A percentile compares a stretch with the other conserved stretches of the same genome.
Conservation (phyloP, 1,140 invertebrate species). For the Dysdera silvatica region DNA sequence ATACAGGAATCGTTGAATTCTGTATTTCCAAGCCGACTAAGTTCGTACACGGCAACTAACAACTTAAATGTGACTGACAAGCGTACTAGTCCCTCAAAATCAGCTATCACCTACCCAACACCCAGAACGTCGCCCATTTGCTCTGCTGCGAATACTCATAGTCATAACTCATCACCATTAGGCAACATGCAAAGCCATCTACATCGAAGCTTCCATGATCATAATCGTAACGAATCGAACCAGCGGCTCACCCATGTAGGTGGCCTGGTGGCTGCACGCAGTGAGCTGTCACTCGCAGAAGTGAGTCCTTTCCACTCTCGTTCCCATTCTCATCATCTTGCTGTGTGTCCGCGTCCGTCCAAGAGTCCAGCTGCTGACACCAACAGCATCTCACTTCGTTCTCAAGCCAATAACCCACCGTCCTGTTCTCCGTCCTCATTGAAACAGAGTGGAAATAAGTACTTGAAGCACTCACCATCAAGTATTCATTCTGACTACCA, state of each 20-base stretch:
- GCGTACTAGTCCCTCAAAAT: background rate
- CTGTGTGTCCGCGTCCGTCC: conserved; percentile 5
- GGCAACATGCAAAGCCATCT: conserved; percentile 16
- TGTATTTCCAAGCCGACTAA: conserved; percentile 8
- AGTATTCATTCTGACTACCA: conserved; percentile 39
- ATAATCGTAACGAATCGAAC: conserved; percentile 1
- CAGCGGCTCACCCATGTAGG: conserved; percentile 24
- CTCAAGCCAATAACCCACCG: conserved; percentile 5
- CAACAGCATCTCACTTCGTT: background rate
- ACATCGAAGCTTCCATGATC: conserved; percentile 26
- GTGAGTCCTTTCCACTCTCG: conserved; percentile 19
- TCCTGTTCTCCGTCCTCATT: background rate
- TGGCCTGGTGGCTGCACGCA: conserved; percentile 26
- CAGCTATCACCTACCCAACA: conserved; percentile 3
- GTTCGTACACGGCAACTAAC: conserved; percentile 1
- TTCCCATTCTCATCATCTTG: conserved; percentile 26
- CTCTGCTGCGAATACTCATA: conserved; percentile 10
- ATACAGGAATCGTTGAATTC: conserved; percentile 15
- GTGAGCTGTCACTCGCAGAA: conserved; percentile 28
- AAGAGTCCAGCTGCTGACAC: conserved; percentile 7
- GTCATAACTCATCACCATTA: conserved; percentile 15
- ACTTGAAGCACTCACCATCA: conserved; percentile 9
- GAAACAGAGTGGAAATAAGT: conserved; percentile 11
- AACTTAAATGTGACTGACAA: conserved; percentile 2
- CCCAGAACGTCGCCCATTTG: conserved; percentile 10